Evolutionary conservation across 1,140 invertebrate species (phyloP), one percentile per base, ranked within the genome.

Genomic region (Polypedilum pembai): DNA sequence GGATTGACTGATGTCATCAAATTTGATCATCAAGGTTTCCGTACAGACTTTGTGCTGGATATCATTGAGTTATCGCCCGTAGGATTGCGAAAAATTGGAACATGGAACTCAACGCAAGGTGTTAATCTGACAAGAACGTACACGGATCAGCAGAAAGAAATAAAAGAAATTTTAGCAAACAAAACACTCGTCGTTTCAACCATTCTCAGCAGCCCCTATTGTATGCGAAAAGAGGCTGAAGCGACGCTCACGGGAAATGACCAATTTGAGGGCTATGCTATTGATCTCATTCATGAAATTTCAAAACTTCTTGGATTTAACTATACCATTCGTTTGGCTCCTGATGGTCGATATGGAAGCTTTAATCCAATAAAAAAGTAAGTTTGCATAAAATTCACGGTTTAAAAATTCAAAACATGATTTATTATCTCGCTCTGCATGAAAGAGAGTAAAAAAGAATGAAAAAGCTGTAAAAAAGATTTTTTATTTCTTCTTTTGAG

Each of bases 1-100:
- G 96, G 96, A 1, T 83, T 98, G 76, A 97, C 95, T 1, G 95
- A 95, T 45, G 89, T 92, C 15, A 95, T 98, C 76, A 94, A 95
- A 82, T 98, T 98, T 81, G 94, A 97, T 84, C 92, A 95, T 80
- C 90, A 95, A 84, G 95, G 95, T 41, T 95, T 94, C 81, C 86
- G 96, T 75, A 92, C 92, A 1, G 93, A 97, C 82, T 96, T 97
- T 79, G 88, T 91, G 76, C 84, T 98, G 65, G 93, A 95, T 79
- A 92, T 98, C 76, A 90, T 96, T 41, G 94, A 97, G 80, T 84
- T 98, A 45, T 91, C 87, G 33, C 89, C 92, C 78, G 89, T 90
- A 41, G 92, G 92, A 0, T 82, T 94, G 66, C 87, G 89, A 76
- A 92, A 94, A 82, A 92, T 95, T 72, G 94, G 94, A 17, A 91